phyloP scores from a whole-genome alignment of 2,113 vertebrate species.

The Climacteris rufus region DNA sequence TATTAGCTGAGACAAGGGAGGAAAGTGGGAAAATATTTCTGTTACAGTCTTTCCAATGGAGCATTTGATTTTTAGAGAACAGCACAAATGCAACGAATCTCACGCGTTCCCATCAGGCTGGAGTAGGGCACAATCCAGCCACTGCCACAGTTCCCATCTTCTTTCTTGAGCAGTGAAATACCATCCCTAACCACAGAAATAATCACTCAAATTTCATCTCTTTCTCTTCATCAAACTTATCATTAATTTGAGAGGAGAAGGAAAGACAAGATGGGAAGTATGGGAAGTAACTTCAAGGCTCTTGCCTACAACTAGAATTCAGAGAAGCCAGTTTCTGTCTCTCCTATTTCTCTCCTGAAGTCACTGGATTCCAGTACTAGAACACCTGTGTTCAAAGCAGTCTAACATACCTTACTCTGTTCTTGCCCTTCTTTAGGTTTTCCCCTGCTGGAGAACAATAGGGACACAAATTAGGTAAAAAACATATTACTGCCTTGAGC shows the following conservation, averaged over 20 bases:
- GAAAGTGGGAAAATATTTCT: not conserved
- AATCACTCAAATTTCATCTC: not conserved
- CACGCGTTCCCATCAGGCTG: not conserved
- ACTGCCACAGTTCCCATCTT: not conserved
- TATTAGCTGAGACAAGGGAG: not conserved
- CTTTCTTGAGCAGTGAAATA: not conserved
- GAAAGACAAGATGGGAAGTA: not conserved
- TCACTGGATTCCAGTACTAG: not conserved
- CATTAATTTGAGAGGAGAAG: not conserved
- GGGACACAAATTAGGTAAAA: not conserved
- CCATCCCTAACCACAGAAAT: not conserved
- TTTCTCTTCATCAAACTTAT: not conserved
- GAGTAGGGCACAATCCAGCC: not conserved
- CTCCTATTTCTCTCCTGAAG: not conserved
- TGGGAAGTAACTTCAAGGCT: not conserved
- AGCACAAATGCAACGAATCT: not conserved
- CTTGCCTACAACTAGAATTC: not conserved
- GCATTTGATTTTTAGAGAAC: not conserved
- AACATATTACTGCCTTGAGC: rapidly evolving
- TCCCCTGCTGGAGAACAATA: not conserved
- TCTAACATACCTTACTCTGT: not conserved
- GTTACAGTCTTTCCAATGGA: not conserved
- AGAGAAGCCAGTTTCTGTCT: not conserved
- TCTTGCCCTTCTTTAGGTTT: not conserved
- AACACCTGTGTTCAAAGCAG: not conserved